Conservation (phyloP, 2,113 vertebrate genomes). For the Mionectes macconnelli region DNA sequence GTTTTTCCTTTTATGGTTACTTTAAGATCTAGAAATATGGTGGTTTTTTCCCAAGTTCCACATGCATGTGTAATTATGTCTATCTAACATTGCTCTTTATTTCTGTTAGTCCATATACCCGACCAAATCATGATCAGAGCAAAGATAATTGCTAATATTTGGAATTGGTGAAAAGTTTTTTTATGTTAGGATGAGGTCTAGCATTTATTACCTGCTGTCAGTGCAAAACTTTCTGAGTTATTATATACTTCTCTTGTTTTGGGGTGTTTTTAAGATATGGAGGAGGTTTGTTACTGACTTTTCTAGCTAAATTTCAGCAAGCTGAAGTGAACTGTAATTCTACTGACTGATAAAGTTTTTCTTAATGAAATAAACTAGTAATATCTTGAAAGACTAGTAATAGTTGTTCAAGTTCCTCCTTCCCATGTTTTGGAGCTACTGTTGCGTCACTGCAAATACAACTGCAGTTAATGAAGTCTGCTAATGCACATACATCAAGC, state of each 20-base stretch:
- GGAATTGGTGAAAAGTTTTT: neutral
- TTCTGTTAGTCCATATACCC: neutral
- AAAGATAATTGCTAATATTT: neutral
- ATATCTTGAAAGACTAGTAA: neutral
- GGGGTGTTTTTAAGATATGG: neutral
- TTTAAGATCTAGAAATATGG: neutral
- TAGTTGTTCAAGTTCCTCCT: neutral
- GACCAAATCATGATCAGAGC: neutral
- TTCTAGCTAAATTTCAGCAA: neutral
- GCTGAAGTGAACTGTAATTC: neutral
- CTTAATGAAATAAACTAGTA: neutral
- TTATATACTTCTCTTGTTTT: neutral
- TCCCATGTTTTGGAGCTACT: neutral
- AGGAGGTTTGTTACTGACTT: neutral
- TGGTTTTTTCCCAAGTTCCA: neutral
- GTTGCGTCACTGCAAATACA: neutral
- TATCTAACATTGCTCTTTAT: neutral
- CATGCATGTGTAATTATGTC: neutral
- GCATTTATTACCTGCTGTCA: neutral
- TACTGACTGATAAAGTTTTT: neutral
- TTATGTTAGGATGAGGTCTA: neutral
- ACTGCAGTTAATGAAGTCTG: neutral
- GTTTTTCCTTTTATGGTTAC: neutral
- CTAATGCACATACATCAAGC: neutral
- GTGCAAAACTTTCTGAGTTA: neutral